phyloP scores from a whole-genome alignment of 2,888 invertebrate genomes.

The Choristoneura rosaceana region DNA sequence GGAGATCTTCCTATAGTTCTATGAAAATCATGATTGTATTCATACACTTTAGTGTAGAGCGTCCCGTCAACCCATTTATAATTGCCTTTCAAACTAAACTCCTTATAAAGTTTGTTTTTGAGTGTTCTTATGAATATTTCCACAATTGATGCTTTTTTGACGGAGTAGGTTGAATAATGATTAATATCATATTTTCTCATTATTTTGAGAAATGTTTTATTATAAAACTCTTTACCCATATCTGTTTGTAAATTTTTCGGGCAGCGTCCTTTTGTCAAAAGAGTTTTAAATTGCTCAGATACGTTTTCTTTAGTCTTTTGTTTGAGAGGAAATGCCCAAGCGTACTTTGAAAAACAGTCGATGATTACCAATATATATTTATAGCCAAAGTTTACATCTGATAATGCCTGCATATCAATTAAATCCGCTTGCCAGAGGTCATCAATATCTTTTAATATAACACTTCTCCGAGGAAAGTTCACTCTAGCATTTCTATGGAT shows the following conservation, averaged over 20 bases:
- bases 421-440: slow-evolving; percentile 66
- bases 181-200: slow-evolving; percentile 22
- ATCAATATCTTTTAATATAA: slow-evolving; percentile 56
- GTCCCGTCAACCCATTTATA: slow-evolving; percentile 29
- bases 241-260: no score
- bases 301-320: slow-evolving; percentile 13
- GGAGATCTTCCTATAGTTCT: slow-evolving; percentile 6
- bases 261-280: not conserved
- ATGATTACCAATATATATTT: slow-evolving; percentile 15
- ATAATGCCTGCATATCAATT: slow-evolving; percentile 43
- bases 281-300: not conserved
- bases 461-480: slow-evolving; percentile 56
- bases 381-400: not conserved
- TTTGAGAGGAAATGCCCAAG: slow-evolving; percentile 7
- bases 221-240: slow-evolving; percentile 41
- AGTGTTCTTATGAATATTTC: slow-evolving; percentile 44
- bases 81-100: slow-evolving; percentile 33
- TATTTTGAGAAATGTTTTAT: slow-evolving; percentile 26
- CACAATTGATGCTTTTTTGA: slow-evolving; percentile 41
- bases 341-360: slow-evolving; percentile 9
- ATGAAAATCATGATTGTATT: slow-evolving; percentile 14
- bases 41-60: not conserved
- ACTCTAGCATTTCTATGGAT: slow-evolving; percentile 59
- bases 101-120: slow-evolving; percentile 34
- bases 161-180: slow-evolving; percentile 41